Base-by-base conservation (phyloP, 2,888 invertebrate genomes). In the Cynaeus angustus region DNA sequence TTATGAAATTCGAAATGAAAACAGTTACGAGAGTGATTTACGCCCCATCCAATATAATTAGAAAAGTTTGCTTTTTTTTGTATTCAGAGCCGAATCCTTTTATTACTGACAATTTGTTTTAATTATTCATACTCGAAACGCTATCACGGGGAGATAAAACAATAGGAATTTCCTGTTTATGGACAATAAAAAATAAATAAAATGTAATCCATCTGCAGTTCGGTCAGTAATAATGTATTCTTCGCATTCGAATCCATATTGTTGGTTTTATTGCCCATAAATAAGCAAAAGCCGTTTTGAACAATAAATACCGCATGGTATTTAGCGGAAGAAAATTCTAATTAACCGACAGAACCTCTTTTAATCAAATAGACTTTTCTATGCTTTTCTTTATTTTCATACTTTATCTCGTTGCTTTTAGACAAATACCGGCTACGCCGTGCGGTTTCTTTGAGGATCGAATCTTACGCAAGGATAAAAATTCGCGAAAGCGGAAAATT, bases 391-490 rank as follows among this genome's bases (percentile, higher is more conserved):
- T 46, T 45, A 12, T 9, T 59, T 30, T 45, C 30, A 46, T 30
- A 53, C 33, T 13, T 21, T 30, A n/a, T 12, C 26, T 12, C 46
- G 59, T 50, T 26, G 48, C 28, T 12, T 13, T 13, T 30, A 59
- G 4, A 16, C 46, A 61, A 61, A 61, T 61, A 61, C 48, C 48
- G 61, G 30, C 59, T 59, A 41, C 43, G 37, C 50, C 41, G 16
- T 61, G 61, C 37, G 61, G 61, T 48, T 61, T 61, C 48, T 61
- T 61, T 61, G 50, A 61, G 50, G 50, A 61, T 50, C 59, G 48
- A 61, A 38, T 61, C 61, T 26, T n/a, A 10, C 14, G 21, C 46
- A 16, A 13, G 13, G 53, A 56, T 30, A 56, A 56, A 26, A 12
- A 43, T 21, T 9, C 26, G 37, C 8, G 46, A 33, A 16, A 33